Percentiles rank a stretch among this genome's conserved stretches.
phyloP scores from a whole-genome alignment of 1,140 invertebrate genomes.

The Caenorhabditis latens region DNA sequence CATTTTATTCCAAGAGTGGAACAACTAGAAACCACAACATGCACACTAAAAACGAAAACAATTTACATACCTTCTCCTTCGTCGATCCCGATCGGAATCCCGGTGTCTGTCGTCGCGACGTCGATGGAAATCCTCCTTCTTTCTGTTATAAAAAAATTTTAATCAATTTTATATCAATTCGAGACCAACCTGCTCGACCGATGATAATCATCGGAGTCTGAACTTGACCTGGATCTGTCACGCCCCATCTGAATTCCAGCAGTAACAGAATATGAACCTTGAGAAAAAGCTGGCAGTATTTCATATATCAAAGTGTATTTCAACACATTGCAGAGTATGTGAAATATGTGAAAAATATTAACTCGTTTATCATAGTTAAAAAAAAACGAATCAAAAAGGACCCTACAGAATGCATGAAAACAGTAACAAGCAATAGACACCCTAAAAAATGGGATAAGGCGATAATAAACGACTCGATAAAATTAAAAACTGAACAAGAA shows the following conservation, averaged over 20 bases:
- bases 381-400: not conserved
- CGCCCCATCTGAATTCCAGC: not conserved
- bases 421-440: conserved; percentile 20
- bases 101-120: conserved; percentile 36
- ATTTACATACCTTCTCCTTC: conserved; percentile 16
- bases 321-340: not conserved
- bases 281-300: not conserved
- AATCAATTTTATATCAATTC: not conserved
- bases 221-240: conserved; percentile 21
- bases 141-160: not conserved
- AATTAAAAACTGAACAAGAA: conserved; percentile 20
- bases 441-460: conserved; percentile 1
- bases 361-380: not conserved
- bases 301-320: not conserved
- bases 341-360: not conserved
- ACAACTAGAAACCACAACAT: not conserved
- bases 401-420: not conserved
- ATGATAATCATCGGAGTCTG: conserved; percentile 26
- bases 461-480: not conserved
- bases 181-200: not conserved
- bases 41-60: not conserved
- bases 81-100: conserved; percentile 22
- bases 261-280: not conserved
- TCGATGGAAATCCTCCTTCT: conserved; percentile 11
- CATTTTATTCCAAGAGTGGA: not conserved